Percentiles rank a stretch among this genome's conserved stretches.
These are phyloP conservation scores for Percina caprodes DNA, from an alignment of 2,113 vertebrate species.

Conservation along the genomic window DNA sequence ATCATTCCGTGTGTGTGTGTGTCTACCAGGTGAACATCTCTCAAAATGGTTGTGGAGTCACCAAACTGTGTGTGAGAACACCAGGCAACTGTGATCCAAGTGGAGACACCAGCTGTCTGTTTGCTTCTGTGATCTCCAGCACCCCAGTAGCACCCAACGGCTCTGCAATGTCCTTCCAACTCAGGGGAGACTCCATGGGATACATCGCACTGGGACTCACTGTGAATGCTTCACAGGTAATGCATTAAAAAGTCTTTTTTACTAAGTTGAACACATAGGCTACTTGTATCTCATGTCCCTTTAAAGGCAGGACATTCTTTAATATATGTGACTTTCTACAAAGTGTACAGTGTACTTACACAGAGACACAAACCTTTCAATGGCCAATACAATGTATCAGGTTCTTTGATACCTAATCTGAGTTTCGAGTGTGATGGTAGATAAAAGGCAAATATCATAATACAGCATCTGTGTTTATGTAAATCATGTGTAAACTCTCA, in stretches of 20 bases:
- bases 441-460: too few relatives aligned
- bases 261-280: background rate
- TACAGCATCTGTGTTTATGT: too few relatives aligned
- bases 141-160: fast-evolving
- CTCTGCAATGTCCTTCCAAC: background rate
- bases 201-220: constrained; percentile 63
- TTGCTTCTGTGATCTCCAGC: background rate
- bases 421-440: too few relatives aligned
- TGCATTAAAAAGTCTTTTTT: background rate
- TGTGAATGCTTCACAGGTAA: background rate
- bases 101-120: constrained; percentile 43
- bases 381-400: too few relatives aligned
- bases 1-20: background rate
- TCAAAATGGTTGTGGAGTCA: background rate
- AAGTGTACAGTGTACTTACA: background rate
- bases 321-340: background rate
- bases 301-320: background rate
- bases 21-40: constrained; percentile 57
- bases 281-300: background rate
- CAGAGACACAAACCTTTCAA: background rate
- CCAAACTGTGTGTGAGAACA: constrained; percentile 50
- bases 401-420: too few relatives aligned
- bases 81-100: constrained; percentile 32
- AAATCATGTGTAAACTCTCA: too few relatives aligned
- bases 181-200: constrained; percentile 22